Conservation (phyloP, 2,888 invertebrate genomes). For the Kryphioiulus occultus region DNA sequence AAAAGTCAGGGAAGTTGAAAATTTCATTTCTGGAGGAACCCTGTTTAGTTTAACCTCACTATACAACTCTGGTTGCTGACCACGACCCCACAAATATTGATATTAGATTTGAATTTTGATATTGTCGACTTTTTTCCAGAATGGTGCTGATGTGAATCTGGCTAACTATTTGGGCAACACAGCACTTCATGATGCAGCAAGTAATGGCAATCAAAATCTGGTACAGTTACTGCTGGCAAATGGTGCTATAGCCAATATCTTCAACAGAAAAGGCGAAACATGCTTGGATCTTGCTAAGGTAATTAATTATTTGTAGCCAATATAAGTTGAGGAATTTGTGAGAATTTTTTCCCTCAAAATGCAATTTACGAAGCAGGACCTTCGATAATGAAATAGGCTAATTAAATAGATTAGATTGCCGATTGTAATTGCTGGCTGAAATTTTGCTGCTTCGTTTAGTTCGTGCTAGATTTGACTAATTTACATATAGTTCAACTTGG, state of each 20-base stretch:
- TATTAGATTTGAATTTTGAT: neutral
- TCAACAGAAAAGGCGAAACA: neutral
- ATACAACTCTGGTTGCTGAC: too few species aligned
- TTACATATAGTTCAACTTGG: too few species aligned
- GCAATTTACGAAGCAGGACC: too few species aligned
- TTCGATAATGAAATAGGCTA: too few species aligned
- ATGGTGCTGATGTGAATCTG: neutral
- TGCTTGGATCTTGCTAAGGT: neutral
- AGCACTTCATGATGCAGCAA: neutral
- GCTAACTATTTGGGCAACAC: neutral
- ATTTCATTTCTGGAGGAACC: too few species aligned
- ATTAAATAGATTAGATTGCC: too few species aligned
- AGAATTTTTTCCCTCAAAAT: neutral
- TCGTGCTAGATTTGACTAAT: too few species aligned
- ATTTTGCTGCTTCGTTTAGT: too few species aligned
- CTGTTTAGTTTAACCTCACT: neutral
- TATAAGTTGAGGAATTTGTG: neutral
- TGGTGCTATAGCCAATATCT: neutral
- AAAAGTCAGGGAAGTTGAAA: too few species aligned
- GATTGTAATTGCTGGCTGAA: too few species aligned
- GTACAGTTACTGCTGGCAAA: neutral
- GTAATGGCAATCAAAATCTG: conserved; percentile 6
- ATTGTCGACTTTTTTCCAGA: neutral
- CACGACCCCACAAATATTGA: too few species aligned
- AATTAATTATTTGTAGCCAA: neutral